These are phyloP conservation scores for Phataginus tetradactyla DNA, from an alignment of 2,797 vertebrate species.

Conservation along the genomic window DNA sequence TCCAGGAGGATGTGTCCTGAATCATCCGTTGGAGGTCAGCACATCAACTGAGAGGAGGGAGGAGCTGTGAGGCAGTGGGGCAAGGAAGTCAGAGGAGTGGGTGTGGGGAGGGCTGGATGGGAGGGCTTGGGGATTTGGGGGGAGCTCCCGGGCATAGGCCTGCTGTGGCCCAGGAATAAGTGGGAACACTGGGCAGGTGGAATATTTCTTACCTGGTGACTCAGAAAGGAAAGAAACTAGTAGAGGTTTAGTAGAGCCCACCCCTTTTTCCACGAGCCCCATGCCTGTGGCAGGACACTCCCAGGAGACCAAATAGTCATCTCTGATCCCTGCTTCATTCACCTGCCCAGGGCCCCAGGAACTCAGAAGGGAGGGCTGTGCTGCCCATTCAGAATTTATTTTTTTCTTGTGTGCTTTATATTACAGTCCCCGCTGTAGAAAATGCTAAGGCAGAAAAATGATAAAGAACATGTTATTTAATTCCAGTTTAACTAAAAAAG, in stretches of 20 bases:
- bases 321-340: not conserved
- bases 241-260: not conserved
- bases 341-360: no score
- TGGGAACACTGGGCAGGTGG: not conserved
- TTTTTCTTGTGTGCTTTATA: not conserved
- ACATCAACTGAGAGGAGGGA: not conserved
- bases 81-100: rapidly evolving
- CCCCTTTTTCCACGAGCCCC: not conserved
- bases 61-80: not conserved
- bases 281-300: not conserved
- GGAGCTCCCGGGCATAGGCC: not conserved
- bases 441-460: constrained; percentile 6
- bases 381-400: not conserved
- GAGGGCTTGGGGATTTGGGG: not conserved
- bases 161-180: not conserved
- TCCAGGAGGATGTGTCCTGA: not conserved
- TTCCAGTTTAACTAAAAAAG: not conserved
- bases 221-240: not conserved
- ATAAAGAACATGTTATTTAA: not conserved
- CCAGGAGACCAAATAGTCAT: not conserved
- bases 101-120: rapidly evolving
- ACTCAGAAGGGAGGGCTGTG: not conserved
- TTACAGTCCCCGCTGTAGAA: not conserved
- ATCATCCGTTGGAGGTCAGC: not conserved
- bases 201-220: not conserved